phyloP scores from a whole-genome alignment of 2,113 vertebrate species.

The Castor canadensis region DNA sequence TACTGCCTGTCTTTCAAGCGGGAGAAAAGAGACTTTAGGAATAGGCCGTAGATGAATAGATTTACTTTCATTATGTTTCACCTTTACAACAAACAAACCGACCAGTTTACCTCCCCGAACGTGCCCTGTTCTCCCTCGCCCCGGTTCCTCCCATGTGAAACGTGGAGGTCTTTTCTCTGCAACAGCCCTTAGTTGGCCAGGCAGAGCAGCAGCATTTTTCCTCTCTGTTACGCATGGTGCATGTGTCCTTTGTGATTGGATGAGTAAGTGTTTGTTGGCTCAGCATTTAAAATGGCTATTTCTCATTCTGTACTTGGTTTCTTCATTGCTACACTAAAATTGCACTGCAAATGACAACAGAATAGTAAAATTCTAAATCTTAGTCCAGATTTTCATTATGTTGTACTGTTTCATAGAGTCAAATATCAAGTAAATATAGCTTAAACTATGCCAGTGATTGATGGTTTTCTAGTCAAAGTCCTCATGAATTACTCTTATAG shows the following conservation, averaged over 20 bases:
- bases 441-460: neutral
- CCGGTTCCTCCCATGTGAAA: neutral
- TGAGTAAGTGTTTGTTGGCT: neutral
- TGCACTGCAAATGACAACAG: neutral
- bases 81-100: neutral
- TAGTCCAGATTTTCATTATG: neutral
- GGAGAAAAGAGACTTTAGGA: neutral
- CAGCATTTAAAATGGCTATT: neutral
- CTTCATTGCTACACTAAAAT: neutral
- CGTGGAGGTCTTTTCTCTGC: neutral
- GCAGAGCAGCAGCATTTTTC: neutral
- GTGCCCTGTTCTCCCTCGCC: neutral
- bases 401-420: neutral
- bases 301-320: neutral
- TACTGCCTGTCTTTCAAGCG: neutral
- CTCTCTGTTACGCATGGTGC: rapidly evolving
- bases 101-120: neutral
- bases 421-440: neutral
- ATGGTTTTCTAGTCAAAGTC: neutral
- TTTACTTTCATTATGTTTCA: neutral
- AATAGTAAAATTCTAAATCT: neutral
- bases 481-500: neutral
- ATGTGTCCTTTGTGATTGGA: neutral
- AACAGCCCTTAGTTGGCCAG: neutral
- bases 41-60: too few relatives aligned